A percentile compares a stretch with the other conserved stretches of the same genome.
phyloP scores from a whole-genome alignment of 2,797 vertebrate genomes.

The Varecia variegata region DNA sequence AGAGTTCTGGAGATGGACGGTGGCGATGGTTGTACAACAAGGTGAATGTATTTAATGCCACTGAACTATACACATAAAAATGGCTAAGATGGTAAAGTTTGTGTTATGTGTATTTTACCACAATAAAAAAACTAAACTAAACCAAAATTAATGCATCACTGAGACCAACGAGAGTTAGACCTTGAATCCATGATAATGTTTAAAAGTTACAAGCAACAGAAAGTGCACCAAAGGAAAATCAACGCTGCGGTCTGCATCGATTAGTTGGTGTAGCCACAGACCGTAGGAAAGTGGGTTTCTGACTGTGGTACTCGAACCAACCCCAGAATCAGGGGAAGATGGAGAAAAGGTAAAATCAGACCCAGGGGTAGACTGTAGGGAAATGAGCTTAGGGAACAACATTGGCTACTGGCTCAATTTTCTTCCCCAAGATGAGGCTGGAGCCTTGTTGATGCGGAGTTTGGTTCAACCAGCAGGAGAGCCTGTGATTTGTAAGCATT shows the following conservation, averaged over 20 bases:
- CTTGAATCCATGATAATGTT: background rate
- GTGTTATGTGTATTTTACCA: background rate
- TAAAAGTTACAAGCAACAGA: background rate
- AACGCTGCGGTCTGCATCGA: accelerated
- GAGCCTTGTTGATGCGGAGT: background rate
- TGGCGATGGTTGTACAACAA: background rate
- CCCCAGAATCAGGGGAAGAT: background rate
- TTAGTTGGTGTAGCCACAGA: accelerated
- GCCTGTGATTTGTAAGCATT: background rate
- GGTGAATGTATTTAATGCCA: background rate
- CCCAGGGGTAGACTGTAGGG: background rate
- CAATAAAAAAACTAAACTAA: background rate
- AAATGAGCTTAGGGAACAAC: background rate
- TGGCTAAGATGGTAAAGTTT: background rate
- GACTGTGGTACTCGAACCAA: background rate
- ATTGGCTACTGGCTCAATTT: background rate
- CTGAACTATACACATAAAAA: background rate
- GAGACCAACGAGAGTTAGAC: background rate
- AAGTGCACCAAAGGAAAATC: background rate
- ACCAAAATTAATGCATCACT: background rate
- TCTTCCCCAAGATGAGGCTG: background rate
- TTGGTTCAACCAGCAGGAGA: background rate
- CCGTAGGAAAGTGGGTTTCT: background rate
- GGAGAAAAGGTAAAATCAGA: background rate
- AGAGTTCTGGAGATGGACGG: background rate